phyloP scores from a whole-genome alignment of 2,797 vertebrate genomes.

The Furcifer pardalis region DNA sequence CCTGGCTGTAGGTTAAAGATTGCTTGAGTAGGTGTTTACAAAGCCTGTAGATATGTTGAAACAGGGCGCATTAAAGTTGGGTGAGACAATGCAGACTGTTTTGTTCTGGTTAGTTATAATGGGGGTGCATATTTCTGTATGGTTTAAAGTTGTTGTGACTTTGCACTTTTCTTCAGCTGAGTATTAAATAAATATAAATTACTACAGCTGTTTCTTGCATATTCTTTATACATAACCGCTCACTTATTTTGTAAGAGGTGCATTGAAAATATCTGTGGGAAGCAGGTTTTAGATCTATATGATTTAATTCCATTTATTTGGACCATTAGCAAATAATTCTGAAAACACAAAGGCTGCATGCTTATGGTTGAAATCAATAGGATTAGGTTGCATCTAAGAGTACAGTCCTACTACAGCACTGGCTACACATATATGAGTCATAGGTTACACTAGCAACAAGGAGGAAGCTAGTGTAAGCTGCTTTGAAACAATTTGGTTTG shows the following conservation, averaged over 20 bases:
- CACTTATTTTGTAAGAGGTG: not conserved
- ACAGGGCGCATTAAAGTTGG: slow-evolving; percentile 52
- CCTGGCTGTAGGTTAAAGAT: slow-evolving; percentile 33
- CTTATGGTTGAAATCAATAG: not conserved
- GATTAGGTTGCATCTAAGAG: too few relatives aligned
- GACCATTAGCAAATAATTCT: not conserved
- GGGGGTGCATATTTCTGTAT: slow-evolving; percentile 58
- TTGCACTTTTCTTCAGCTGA: slow-evolving; percentile 70
- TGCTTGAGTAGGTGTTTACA: slow-evolving; percentile 65
- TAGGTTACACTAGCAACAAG: too few relatives aligned
- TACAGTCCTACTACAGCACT: not conserved
- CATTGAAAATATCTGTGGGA: not conserved
- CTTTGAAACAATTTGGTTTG: too few relatives aligned
- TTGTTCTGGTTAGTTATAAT: slow-evolving; percentile 61
- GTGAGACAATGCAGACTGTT: slow-evolving; percentile 56
- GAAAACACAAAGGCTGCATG: not conserved
- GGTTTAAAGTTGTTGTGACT: slow-evolving; percentile 64
- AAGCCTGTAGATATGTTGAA: slow-evolving; percentile 64
- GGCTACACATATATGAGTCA: too few relatives aligned
- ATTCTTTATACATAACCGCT: not conserved
- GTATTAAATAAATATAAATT: slow-evolving; percentile 69
- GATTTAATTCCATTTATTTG: not conserved
- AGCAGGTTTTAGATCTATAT: not conserved
- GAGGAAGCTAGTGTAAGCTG: too few relatives aligned
- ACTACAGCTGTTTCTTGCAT: slow-evolving; percentile 25